Evolutionary conservation across 2,113 vertebrate species (phyloP).

Genomic region (Marmota flaviventris): DNA sequence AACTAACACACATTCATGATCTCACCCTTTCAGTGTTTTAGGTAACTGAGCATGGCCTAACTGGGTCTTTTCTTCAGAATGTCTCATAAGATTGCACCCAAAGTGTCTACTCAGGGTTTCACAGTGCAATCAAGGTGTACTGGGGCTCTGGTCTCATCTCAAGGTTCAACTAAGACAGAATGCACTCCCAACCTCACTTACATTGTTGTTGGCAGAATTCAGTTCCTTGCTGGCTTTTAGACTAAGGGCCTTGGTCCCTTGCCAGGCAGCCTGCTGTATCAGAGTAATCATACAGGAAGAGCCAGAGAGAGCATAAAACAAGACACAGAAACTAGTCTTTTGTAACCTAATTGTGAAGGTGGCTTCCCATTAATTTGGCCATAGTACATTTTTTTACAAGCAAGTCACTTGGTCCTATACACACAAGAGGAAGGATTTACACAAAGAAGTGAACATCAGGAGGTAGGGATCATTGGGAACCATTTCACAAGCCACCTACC

Average conservation of each 20-base stretch:
- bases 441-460: neutral
- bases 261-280: neutral
- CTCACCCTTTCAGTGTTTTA: neutral
- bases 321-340: conserved; percentile 34
- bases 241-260: neutral
- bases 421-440: neutral
- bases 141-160: neutral
- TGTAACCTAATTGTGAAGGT: neutral
- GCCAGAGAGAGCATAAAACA: neutral
- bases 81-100: neutral
- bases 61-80: neutral
- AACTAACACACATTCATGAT: neutral
- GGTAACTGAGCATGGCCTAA: neutral
- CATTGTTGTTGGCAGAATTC: neutral
- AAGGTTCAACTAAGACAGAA: neutral
- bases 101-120: neutral
- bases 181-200: conserved; percentile 4
- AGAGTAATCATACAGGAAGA: neutral
- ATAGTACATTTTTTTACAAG: neutral
- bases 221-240: no score
- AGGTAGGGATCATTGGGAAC: neutral
- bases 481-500: no score
- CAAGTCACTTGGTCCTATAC: neutral
- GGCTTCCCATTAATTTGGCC: neutral
- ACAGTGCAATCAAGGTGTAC: neutral